Evolutionary conservation across 2,113 vertebrate genomes (phyloP).

Genomic region (Callithrix jacchus): DNA sequence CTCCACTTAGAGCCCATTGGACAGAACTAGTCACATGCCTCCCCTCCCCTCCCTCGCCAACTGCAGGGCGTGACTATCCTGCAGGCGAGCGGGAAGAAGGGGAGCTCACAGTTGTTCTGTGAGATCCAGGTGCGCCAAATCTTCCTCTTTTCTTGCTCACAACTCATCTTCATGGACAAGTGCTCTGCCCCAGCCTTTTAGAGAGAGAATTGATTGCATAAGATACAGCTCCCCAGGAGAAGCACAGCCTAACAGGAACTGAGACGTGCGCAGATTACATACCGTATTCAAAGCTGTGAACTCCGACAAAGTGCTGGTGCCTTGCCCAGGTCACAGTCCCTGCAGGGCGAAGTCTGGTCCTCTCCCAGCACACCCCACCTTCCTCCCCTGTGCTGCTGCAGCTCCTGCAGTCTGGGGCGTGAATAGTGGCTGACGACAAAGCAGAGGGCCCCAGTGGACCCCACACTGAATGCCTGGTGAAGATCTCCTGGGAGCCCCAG

Average conservation of each 20-base stretch:
- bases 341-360: neutral
- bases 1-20: neutral
- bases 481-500: neutral
- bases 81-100: no score
- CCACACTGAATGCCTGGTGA: neutral
- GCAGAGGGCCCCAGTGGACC: neutral
- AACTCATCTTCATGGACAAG: neutral
- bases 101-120: fast-evolving
- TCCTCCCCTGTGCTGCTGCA: neutral
- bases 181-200: neutral
- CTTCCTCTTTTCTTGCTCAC: neutral
- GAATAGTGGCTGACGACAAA: neutral
- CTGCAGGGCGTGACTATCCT: no score
- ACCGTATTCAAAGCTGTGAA: neutral
- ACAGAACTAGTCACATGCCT: neutral
- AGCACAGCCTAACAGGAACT: neutral
- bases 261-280: neutral
- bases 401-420: neutral
- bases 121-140: fast-evolving
- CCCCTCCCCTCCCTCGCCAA: fast-evolving
- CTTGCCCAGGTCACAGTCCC: neutral
- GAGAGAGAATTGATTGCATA: neutral
- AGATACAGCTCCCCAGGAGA: neutral
- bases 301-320: neutral
- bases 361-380: neutral